These are phyloP conservation scores for Rhabditoides inermis DNA, from an alignment of 2,888 invertebrate genomes.

Conservation along the genomic window DNA sequence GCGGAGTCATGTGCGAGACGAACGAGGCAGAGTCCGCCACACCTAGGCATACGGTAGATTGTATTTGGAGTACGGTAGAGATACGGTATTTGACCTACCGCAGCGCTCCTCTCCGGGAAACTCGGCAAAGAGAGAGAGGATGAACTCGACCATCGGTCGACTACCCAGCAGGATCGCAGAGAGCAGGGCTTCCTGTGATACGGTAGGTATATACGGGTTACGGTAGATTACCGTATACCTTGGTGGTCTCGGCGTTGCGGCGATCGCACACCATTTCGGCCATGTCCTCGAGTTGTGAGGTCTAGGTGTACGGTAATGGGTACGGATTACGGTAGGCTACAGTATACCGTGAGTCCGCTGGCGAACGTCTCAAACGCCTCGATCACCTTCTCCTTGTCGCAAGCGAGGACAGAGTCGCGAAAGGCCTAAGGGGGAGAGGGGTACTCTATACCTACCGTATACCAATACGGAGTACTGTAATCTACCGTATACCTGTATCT, in stretches of 20 bases:
- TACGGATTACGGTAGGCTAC: not conserved
- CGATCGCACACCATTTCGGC: no score
- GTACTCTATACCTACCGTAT: no score
- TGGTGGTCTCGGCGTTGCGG: no score
- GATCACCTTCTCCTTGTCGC: not conserved
- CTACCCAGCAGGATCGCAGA: slow-evolving; percentile 31
- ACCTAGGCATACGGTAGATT: slow-evolving; percentile 8
- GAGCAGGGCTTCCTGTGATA: slow-evolving; percentile 42
- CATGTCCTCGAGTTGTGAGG: no score
- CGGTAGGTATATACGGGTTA: no score
- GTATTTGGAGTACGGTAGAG: not conserved
- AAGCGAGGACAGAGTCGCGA: no score
- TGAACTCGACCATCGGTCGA: slow-evolving; percentile 38
- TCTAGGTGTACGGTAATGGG: not conserved
- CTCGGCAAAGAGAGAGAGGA: slow-evolving; percentile 29
- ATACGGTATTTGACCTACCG: slow-evolving; percentile 8
- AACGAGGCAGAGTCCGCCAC: slow-evolving; percentile 24
- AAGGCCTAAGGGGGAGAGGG: no score
- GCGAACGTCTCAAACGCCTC: not conserved
- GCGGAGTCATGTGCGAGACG: slow-evolving; percentile 53
- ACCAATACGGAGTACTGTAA: no score
- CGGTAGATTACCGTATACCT: no score
- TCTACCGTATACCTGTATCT: not conserved
- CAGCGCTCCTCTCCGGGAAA: slow-evolving; percentile 27
- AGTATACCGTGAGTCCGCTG: no score